These are phyloP conservation scores for Drosophila chauvacae DNA, from an alignment of 1,140 invertebrate genomes.

Conservation along the genomic window DNA sequence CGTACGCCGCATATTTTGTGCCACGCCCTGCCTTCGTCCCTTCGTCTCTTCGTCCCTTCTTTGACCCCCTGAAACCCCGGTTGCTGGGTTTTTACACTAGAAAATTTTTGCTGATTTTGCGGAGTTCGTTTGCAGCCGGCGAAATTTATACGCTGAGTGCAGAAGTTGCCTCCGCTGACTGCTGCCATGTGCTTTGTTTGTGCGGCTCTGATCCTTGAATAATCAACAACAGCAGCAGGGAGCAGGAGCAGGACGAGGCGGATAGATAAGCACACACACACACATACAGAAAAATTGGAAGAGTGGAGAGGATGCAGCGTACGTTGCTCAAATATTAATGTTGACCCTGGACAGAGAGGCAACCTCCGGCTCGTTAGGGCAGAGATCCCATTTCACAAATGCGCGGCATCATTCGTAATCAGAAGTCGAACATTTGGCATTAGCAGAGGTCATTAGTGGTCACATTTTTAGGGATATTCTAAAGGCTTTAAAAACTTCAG, in stretches of 20 bases:
- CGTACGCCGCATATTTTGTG: slow-evolving; percentile 81
- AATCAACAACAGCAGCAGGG: slow-evolving; percentile 70
- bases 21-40: slow-evolving; percentile 42
- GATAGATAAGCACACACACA: slow-evolving; percentile 43
- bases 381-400: slow-evolving; percentile 16
- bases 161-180: slow-evolving; percentile 52
- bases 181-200: slow-evolving; percentile 80
- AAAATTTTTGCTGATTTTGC: slow-evolving; percentile 77
- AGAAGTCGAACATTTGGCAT: slow-evolving; percentile 16
- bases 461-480: background rate
- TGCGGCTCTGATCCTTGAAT: slow-evolving; percentile 76
- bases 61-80: background rate
- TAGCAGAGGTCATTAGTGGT: slow-evolving; percentile 37
- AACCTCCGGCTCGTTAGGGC: slow-evolving; percentile 60
- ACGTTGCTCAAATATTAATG: slow-evolving; percentile 81
- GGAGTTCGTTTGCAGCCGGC: slow-evolving; percentile 55
- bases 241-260: slow-evolving; percentile 20
- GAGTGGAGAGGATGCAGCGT: slow-evolving; percentile 55
- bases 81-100: slow-evolving; percentile 67
- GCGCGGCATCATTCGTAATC: slow-evolving; percentile 14
- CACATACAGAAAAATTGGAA: slow-evolving; percentile 42
- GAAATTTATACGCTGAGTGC: slow-evolving; percentile 72
- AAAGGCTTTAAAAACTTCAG: background rate
- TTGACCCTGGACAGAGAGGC: slow-evolving; percentile 63
- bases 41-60: no score